A percentile compares a stretch with the other conserved stretches of the same genome.
Conservation (phyloP, 2,888 invertebrate genomes). For the Lasioglossum figueresi region DNA sequence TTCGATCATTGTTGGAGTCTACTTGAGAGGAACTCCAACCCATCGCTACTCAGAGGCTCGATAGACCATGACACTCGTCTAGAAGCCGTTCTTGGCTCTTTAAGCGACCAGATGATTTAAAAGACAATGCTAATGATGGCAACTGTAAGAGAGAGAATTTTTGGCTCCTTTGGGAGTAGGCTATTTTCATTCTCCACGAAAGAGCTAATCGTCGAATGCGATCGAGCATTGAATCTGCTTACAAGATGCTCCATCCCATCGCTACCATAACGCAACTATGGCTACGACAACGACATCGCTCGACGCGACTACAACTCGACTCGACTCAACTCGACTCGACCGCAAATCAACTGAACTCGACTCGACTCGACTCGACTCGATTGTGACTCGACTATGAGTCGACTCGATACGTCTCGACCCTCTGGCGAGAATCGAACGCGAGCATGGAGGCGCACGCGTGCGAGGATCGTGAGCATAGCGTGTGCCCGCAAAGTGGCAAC, state of each 20-base stretch:
- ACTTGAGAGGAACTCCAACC: too few species aligned
- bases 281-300: background rate
- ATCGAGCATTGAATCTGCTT: background rate
- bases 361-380: background rate
- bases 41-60: too few species aligned
- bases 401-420: background rate
- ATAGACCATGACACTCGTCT: background rate
- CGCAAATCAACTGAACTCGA: background rate
- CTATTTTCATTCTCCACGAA: too few species aligned
- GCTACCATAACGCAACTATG: background rate
- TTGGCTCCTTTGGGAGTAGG: too few species aligned
- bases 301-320: background rate
- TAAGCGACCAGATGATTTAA: background rate
- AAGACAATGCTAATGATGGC: background rate
- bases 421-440: constrained; percentile 47
- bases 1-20: too few species aligned
- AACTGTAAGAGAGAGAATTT: too few species aligned
- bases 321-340: background rate
- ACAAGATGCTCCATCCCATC: background rate
- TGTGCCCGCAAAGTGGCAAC: constrained; percentile 72
- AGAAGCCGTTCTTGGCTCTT: background rate
- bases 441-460: constrained; percentile 52
- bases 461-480: constrained; percentile 37
- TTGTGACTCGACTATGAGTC: background rate
- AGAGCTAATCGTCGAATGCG: background rate